phyloP scores from a whole-genome alignment of 2,797 vertebrate species.

The Oryzias dopingdopingensis region DNA sequence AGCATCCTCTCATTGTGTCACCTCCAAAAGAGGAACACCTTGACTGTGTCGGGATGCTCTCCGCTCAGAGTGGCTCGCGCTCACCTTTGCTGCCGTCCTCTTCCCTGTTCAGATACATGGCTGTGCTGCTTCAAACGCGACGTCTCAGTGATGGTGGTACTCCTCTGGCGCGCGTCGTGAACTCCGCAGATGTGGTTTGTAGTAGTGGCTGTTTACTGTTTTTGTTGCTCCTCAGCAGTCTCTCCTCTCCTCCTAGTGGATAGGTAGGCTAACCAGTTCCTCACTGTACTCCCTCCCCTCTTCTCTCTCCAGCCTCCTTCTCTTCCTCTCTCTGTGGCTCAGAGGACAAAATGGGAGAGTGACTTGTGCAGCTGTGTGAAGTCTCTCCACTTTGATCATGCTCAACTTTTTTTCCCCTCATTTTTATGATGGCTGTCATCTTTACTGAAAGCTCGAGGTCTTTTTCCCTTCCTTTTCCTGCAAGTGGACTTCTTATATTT shows the following conservation, averaged over 20 bases:
- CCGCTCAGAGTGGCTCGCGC: conserved; percentile 45
- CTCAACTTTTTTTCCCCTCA: no score
- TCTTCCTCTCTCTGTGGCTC: conserved; percentile 45
- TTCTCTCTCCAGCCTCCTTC: conserved; percentile 22
- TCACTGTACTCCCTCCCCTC: conserved; percentile 46
- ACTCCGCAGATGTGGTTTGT: conserved; percentile 64
- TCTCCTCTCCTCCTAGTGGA: conserved; percentile 80
- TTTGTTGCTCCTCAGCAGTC: conserved; percentile 74
- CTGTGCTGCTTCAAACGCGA: conserved; percentile 66
- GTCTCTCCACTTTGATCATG: conserved; percentile 8
- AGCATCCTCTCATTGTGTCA: conserved; percentile 43
- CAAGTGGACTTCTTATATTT: no score
- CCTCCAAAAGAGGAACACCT: conserved; percentile 59
- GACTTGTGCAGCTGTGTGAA: conserved; percentile 54
- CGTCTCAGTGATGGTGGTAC: conserved; percentile 48
- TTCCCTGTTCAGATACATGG: conserved; percentile 85
- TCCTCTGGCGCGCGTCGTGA: conserved; percentile 56
- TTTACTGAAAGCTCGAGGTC: no score
- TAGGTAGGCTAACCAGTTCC: conserved; percentile 69
- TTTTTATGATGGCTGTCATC: no score
- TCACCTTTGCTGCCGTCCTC: conserved; percentile 82
- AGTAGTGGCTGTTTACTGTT: conserved; percentile 76
- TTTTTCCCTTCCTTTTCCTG: no score
- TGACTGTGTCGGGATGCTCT: conserved; percentile 57
- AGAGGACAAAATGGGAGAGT: conserved; percentile 68